Evolutionary conservation across 2,888 invertebrate genomes (phyloP).

Genomic region (Apoda limacodes): DNA sequence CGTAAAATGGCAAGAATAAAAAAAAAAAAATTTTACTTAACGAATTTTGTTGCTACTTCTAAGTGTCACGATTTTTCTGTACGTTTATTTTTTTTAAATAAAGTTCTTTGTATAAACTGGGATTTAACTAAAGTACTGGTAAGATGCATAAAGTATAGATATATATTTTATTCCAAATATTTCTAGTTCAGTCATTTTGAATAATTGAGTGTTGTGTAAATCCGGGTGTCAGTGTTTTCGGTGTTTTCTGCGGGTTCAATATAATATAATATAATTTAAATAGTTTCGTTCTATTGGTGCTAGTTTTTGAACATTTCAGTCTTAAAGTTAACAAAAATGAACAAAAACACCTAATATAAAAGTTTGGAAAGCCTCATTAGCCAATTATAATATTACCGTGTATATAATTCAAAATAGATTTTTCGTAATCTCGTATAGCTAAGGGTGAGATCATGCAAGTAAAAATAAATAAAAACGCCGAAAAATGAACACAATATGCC

Average conservation of each 20-base stretch:
- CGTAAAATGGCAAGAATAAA: slow-evolving; percentile 10
- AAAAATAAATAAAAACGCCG: slow-evolving; percentile 34
- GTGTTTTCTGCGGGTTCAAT: slow-evolving; percentile 43
- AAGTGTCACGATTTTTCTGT: no score
- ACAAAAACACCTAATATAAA: slow-evolving; percentile 51
- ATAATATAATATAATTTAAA: slow-evolving; percentile 29
- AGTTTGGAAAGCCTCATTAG: slow-evolving; percentile 65
- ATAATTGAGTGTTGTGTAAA: no score
- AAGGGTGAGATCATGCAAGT: slow-evolving; percentile 67
- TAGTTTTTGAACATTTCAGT: slow-evolving; percentile 52
- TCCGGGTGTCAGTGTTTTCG: no score
- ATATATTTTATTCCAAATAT: no score
- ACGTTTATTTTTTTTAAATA: no score
- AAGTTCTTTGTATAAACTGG: no score
- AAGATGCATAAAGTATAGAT: no score
- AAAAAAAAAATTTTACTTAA: slow-evolving; percentile 20
- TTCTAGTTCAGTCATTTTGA: no score
- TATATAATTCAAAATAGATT: slow-evolving; percentile 53
- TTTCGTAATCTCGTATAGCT: slow-evolving; percentile 67
- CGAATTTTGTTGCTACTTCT: slow-evolving; percentile 23
- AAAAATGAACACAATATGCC: slow-evolving; percentile 69
- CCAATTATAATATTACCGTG: slow-evolving; percentile 50
- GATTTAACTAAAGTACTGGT: no score
- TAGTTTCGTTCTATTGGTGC: slow-evolving; percentile 49
- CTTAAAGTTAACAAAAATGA: slow-evolving; percentile 40